A percentile compares a stretch with the other conserved stretches of the same genome.
phyloP scores from a whole-genome alignment of 2,797 vertebrate genomes.

The Rachycentron canadum region DNA sequence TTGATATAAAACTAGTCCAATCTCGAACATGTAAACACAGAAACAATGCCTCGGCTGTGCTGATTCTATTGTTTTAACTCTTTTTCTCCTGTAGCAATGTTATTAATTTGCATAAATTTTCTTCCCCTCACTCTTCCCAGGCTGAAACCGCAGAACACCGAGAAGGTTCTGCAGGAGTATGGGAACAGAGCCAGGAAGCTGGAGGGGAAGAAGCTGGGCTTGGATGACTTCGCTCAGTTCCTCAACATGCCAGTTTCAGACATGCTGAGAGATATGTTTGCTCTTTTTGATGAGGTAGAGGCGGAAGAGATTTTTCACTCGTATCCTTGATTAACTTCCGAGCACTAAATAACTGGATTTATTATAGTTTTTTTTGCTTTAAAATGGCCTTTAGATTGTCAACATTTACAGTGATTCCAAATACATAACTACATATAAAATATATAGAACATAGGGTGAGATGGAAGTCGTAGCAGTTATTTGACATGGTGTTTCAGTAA shows the following conservation, averaged over 20 bases:
- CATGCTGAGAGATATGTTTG: conserved; percentile 90
- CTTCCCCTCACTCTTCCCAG: conserved; percentile 74
- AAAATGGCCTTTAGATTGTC: not conserved
- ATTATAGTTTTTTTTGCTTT: not conserved
- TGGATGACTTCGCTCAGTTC: conserved; percentile 90
- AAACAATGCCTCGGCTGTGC: not conserved
- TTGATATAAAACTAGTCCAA: not conserved
- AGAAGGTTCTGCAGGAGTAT: conserved; percentile 89
- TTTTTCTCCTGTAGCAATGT: not conserved
- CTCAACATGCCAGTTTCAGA: conserved; percentile 89
- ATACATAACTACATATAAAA: not conserved
- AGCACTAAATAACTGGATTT: not conserved
- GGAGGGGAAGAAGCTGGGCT: conserved; percentile 81
- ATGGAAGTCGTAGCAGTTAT: not conserved
- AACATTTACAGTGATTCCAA: not conserved
- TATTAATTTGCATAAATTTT: conserved; percentile 9
- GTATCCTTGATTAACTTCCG: not conserved
- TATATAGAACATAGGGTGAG: not conserved
- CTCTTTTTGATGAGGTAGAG: conserved; percentile 95
- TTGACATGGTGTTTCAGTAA: conserved; percentile 13
- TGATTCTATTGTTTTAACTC: not conserved
- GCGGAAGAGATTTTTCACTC: not conserved
- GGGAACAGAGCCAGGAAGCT: conserved; percentile 85
- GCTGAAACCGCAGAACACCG: conserved; percentile 90
- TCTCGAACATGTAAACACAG: not conserved